Evolutionary conservation across 2,797 vertebrate genomes (phyloP).

Genomic region (Naso thynnoides): DNA sequence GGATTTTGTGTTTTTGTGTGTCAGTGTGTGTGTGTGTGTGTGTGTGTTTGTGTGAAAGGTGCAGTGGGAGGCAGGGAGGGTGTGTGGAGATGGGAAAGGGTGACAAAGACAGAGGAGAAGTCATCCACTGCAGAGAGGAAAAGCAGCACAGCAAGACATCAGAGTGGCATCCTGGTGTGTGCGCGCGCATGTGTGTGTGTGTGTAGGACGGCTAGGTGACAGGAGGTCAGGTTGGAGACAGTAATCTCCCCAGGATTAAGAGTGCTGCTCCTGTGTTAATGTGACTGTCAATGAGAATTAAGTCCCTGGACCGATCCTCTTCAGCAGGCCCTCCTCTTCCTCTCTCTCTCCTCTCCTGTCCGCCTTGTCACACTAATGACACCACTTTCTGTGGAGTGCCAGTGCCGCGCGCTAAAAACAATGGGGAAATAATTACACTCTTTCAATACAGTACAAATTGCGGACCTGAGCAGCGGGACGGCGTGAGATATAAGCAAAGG

Average conservation of each 20-base stretch:
- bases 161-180: constrained; percentile 30
- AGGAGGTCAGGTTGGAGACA: constrained; percentile 72
- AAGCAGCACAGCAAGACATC: constrained; percentile 32
- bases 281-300: constrained; percentile 87
- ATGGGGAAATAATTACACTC: constrained; percentile 77
- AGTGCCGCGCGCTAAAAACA: constrained; percentile 59
- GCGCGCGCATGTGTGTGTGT: constrained; percentile 23
- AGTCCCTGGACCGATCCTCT: constrained; percentile 68
- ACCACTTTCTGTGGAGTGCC: constrained; percentile 71
- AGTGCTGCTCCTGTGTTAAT: constrained; percentile 83
- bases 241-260: constrained; percentile 84
- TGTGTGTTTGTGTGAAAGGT: constrained; percentile 23
- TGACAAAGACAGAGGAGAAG: constrained; percentile 60
- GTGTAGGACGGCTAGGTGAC: constrained; percentile 41
- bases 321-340: constrained; percentile 28
- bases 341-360: constrained; percentile 20
- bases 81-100: constrained; percentile 37
- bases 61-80: constrained; percentile 4
- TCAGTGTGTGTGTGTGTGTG: constrained; percentile 10
- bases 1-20: constrained; percentile 17
- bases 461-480: constrained; percentile 52
- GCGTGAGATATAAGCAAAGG: constrained; percentile 24
- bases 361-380: constrained; percentile 73
- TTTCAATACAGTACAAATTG: constrained; percentile 77
- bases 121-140: constrained; percentile 37